Evolutionary conservation across 2,888 invertebrate species (phyloP), one percentile per base, ranked within the genome.

Genomic region (Lissonota sp.): DNA sequence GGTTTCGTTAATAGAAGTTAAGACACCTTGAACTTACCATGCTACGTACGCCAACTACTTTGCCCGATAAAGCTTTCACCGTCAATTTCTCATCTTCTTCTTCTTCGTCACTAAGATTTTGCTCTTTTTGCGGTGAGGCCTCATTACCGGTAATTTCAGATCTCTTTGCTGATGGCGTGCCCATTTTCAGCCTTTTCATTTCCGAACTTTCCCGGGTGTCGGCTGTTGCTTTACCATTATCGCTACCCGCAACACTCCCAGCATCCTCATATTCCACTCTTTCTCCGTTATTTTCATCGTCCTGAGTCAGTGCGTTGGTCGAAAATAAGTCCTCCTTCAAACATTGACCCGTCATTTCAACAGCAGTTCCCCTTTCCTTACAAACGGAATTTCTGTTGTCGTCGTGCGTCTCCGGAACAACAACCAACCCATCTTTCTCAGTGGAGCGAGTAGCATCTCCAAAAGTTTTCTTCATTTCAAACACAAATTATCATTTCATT

Each of bases 401-500:
- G 39, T 66, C 53, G 39, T 53, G 53, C 53, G 42, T 53, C 53
- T 7, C 53, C 53, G 51, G 39, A 51, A 53, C 37, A 66, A 37
- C 66, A 66, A 66, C 51, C 66, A 53, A 66, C 40, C 14, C 6
- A 66, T 14, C 53, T 44, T 66, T 53, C 53, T 66, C 53, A 40
- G 66, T 40, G 53, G 66, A 66, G 40, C 53, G 46, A 63, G 46
- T 63, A 63, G 63, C 63, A 63, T 63, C 63, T 46, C 63, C 49
- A 63, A 16, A 44, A 63, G 16, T 44, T 63, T 63, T 16, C 63
- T 63, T 16, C 63, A 63, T 63, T 63, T 46, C 8, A 26, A 63
- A 63, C 63, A 63, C 44, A 63, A 63, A 63, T 63, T 63, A 63
- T 63, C 46, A 63, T 63, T 63, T 63, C 46, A 63, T 46, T 63